These are phyloP conservation scores for Apodemia mormo DNA, from an alignment of 2,888 invertebrate genomes.

Conservation along the genomic window DNA sequence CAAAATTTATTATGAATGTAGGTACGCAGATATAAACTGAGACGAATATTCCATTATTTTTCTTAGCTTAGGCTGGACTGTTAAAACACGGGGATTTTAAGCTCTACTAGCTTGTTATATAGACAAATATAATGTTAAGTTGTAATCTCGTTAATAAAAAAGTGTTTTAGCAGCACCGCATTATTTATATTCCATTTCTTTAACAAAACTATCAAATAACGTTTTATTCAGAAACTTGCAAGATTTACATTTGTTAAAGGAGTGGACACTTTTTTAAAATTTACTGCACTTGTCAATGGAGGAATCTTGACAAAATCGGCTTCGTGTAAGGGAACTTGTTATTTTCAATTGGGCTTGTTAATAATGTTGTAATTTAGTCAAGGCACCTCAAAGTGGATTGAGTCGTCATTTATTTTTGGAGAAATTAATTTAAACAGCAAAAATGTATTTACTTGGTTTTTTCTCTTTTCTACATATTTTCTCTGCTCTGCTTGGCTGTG, in stretches of 20 bases:
- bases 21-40: constrained; percentile 49
- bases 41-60: constrained; percentile 61
- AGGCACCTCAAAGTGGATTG: constrained; percentile 74
- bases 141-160: constrained; percentile 37
- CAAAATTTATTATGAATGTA: constrained; percentile 46
- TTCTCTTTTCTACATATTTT: constrained; percentile 89
- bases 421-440: constrained; percentile 78
- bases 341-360: constrained; percentile 19
- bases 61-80: constrained; percentile 78
- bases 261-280: constrained; percentile 66
- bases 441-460: constrained; percentile 87
- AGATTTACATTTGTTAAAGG: constrained; percentile 53
- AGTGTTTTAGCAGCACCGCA: constrained; percentile 77
- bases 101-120: constrained; percentile 19
- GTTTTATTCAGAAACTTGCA: neutral
- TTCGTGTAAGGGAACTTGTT: neutral
- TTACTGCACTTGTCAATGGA: constrained; percentile 77
- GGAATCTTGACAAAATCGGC: constrained; percentile 60
- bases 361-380: constrained; percentile 51
- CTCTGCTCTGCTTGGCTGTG: constrained; percentile 93
- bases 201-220: constrained; percentile 45
- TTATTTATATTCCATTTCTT: constrained; percentile 64
- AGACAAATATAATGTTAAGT: constrained; percentile 18
- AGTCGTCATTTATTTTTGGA: constrained; percentile 76
- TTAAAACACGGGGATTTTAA: constrained; percentile 63